Evolutionary conservation across 1,140 invertebrate genomes (phyloP), one percentile per base, ranked within the genome.

Genomic region (Ptiloglossa arizonensis): DNA sequence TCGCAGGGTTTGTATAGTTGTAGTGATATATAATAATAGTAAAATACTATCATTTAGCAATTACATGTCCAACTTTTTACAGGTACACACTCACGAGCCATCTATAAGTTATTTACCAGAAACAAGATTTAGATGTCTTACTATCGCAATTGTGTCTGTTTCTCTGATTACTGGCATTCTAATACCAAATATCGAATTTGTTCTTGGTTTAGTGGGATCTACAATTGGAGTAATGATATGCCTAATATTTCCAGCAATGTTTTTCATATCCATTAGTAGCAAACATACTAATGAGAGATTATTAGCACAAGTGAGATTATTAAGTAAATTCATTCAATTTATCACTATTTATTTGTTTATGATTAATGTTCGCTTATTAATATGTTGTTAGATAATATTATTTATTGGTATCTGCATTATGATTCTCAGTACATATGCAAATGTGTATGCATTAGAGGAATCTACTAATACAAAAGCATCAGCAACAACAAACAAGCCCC

Each of bases 211-310:
- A 41, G 95, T 98, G 66, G 98, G 98, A 17, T 98, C 98, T 17
- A 98, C 98, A 15, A 98, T 98, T 83, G 98, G 98, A 5, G 96
- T 98, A n/a, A 94, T 98, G 71, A 97, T 99, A 80, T 98, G 98
- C 87, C 94, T 98, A 19, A 96, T 99, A 85, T 97, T 98, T 88
- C 98, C 98, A 1, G 96, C 97, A 1, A 94, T 94, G 13, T 95
- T 95, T 87, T 96, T 96, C 83, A 94, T 96, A 48, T 94, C 95
- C 50, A 93, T 97, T 52, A 95, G 95, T 11, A 94, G 92, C 46
- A 96, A 96, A 92, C 94, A 96, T 83, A 96, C 95, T 0, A 96
- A 95, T 87, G 96, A 97, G 89, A 93, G 94, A 79, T 85, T 95
- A 17, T 80, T 96, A 52, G 96, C 96, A 24, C 95, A 96, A 93